A percentile compares a stretch with the other conserved stretches of the same genome.
Conservation (phyloP, 2,113 vertebrate species). For the Hippolais icterina region DNA sequence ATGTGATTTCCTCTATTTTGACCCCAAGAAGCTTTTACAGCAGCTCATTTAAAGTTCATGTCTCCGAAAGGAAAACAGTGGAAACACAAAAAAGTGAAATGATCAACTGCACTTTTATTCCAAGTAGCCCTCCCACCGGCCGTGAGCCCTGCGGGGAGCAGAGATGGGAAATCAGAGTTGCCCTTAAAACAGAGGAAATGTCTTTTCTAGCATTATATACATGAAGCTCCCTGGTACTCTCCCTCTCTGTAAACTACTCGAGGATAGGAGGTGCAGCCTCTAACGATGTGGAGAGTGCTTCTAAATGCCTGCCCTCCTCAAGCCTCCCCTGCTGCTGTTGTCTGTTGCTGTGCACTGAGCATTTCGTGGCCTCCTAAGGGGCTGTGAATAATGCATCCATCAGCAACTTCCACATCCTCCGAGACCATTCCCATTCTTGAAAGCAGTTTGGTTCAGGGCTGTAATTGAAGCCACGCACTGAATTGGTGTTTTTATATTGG, state of each 20-base stretch:
- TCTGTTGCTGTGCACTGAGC: background rate
- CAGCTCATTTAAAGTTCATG: constrained; percentile 51
- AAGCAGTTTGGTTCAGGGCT: background rate
- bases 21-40: constrained; percentile 49
- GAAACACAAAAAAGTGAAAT: background rate
- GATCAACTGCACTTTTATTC: constrained; percentile 20
- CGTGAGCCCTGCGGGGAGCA: background rate
- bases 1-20: constrained; percentile 48
- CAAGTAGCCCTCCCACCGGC: background rate
- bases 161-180: background rate
- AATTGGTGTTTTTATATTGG: background rate
- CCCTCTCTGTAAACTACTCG: background rate
- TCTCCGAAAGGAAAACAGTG: constrained; percentile 28
- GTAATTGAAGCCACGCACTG: background rate
- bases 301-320: background rate
- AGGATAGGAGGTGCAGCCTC: background rate
- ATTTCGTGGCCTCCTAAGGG: background rate
- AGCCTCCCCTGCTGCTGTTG: background rate
- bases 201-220: background rate
- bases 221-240: background rate
- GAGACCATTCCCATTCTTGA: background rate
- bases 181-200: background rate
- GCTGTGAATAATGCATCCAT: background rate
- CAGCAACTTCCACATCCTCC: background rate
- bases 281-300: background rate